Evolutionary conservation across 2,113 vertebrate genomes (phyloP), one percentile per base, ranked within the genome.

Genomic region (Podarcis cretensis): DNA sequence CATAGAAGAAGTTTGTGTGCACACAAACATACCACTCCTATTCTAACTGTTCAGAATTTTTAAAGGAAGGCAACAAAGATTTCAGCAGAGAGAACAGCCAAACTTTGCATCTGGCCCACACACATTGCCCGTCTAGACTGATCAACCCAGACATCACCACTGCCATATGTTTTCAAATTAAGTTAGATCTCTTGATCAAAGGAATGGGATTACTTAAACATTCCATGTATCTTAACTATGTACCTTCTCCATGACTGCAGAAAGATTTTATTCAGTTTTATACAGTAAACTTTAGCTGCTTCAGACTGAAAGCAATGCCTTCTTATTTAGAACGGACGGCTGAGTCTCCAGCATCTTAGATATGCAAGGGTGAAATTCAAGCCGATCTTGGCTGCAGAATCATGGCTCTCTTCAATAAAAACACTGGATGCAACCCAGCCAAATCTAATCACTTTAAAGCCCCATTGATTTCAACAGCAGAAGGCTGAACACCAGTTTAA

Each of bases 21-120:
- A 90, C 71, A 93, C 87, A 89, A 73, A 71, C 25, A 81, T 1
- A 93, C 86, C 3, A 21, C 43, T 68, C 20, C 9, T 23, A 90
- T 92, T 90, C 77, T 78, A 96, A 68, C 71, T 93, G 83, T 92
- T 89, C 92, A 94, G 90, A 91, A 92, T 94, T 94, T 95, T 93
- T 90, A 92, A 93, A 91, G 73, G 82, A 91, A 30, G 66, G 57
- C 81, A 89, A 83, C 84, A 89, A 75, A 35, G 43, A 94, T 91
- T 95, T 90, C 54, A 89, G 85, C 82, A 10, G 87, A 79, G 81
- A 91, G 65, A 89, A 66, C 74, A 95, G 95, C 92, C 94, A 95
- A 77, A 90, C 74, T 92, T 92, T 93, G 89, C 90, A 93, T 96
- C 93, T 95, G 95, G 95, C 94, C 95, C 96, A 96, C 96, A 96